phyloP scores from a whole-genome alignment of 1,140 invertebrate genomes.

The Orchestia grillus region DNA sequence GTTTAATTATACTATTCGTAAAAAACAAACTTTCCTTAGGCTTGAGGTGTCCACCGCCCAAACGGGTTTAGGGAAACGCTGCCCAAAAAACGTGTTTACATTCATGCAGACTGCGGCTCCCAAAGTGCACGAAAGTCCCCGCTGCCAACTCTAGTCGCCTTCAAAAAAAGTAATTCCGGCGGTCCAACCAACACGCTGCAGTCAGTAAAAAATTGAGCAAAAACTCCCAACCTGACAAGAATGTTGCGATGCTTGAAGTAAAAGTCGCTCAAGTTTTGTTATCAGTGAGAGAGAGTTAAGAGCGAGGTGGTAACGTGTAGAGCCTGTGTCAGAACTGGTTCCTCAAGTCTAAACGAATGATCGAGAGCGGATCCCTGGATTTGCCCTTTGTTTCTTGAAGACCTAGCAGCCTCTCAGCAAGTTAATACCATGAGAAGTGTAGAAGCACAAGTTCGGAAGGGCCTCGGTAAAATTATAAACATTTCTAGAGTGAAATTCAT shows the following conservation, averaged over 20 bases:
- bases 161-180: not conserved
- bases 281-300: not conserved
- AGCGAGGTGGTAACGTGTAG: not conserved
- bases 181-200: not conserved
- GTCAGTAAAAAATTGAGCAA: not conserved
- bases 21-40: not conserved
- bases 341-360: not conserved
- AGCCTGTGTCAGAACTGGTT: not conserved
- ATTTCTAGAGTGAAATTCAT: no score
- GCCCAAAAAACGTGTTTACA: not conserved
- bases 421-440: no score
- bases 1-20: not conserved
- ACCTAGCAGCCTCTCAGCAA: not conserved
- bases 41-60: not conserved
- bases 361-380: not conserved
- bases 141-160: not conserved
- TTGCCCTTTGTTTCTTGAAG: not conserved
- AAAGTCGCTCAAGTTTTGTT: not conserved
- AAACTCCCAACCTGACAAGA: not conserved
- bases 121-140: not conserved
- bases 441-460: not conserved
- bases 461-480: not conserved
- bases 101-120: not conserved
- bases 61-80: not conserved
- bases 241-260: not conserved